These are phyloP conservation scores for Salarias fasciatus DNA, from an alignment of 2,797 vertebrate species.

Conservation along the genomic window DNA sequence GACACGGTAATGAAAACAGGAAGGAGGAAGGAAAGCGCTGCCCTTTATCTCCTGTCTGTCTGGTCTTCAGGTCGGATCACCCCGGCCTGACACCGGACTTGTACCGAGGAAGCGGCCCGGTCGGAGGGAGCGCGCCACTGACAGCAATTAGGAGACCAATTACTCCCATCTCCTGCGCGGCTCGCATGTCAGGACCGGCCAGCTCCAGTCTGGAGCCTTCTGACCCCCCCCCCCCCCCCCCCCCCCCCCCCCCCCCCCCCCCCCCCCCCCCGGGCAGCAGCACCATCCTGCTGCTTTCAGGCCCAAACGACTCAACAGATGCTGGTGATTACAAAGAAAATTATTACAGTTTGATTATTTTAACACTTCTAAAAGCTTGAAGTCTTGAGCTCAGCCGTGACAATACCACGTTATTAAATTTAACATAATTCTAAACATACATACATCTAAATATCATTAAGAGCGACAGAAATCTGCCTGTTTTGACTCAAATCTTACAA, in stretches of 20 bases:
- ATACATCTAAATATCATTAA: too few relatives aligned
- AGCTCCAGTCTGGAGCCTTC: conserved; percentile 39
- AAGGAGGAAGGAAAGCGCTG: conserved; percentile 1
- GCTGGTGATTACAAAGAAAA: conserved; percentile 41
- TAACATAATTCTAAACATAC: too few relatives aligned
- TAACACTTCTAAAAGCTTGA: too few relatives aligned
- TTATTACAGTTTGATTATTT: conserved; percentile 3
- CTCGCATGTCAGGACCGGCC: conserved; percentile 56
- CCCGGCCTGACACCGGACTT: conserved; percentile 41
- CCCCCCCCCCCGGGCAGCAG: too few relatives aligned
- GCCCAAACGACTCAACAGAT: conserved; percentile 25
- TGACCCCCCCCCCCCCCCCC: too few relatives aligned
- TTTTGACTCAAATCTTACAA: neutral
- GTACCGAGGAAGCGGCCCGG: conserved; percentile 28
- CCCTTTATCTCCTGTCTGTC: conserved; percentile 13
- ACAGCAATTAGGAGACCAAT: conserved; percentile 76
- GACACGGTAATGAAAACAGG: conserved; percentile 25
- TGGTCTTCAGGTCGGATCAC: conserved; percentile 48
- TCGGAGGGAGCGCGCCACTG: conserved; percentile 51
- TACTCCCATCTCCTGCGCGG: conserved; percentile 58
- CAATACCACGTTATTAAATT: too few relatives aligned
- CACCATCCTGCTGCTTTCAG: conserved; percentile 16
- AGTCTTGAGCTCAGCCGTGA: too few relatives aligned
- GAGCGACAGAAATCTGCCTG: too few relatives aligned
- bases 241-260: too few relatives aligned